Conservation (phyloP, 2,797 vertebrate genomes). For the Sebastes miniatus region DNA sequence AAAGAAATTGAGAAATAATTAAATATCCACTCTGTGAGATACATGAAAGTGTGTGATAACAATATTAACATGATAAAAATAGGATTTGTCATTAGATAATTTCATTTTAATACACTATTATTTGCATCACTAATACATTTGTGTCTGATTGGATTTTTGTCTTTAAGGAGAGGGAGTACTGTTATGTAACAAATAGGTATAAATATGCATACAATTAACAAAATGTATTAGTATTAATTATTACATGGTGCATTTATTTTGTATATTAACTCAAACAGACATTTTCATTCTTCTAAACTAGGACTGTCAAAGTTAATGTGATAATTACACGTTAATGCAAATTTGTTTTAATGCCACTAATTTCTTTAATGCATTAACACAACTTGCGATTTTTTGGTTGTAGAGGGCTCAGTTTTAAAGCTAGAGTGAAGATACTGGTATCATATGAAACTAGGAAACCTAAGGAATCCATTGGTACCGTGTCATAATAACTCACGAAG, state of each 20-base stretch:
- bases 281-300: not conserved
- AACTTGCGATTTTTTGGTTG: no score
- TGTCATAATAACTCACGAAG: no score
- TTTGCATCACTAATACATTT: not conserved
- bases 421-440: no score
- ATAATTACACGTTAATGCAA: accelerated
- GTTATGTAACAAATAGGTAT: not conserved
- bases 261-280: not conserved
- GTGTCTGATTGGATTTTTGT: not conserved
- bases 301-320: no score
- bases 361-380: no score
- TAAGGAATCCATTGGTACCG: no score
- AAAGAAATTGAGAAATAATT: constrained; percentile 2
- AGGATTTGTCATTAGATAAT: not conserved
- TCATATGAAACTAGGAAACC: no score
- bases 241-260: not conserved
- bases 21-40: not conserved
- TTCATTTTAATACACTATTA: not conserved
- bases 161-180: not conserved
- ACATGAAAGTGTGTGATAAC: not conserved
- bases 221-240: not conserved
- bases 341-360: no score
- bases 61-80: not conserved
- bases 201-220: not conserved
- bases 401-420: no score